Base-by-base conservation (phyloP, 2,797 vertebrate genomes). In the Telmatherina bonti region DNA sequence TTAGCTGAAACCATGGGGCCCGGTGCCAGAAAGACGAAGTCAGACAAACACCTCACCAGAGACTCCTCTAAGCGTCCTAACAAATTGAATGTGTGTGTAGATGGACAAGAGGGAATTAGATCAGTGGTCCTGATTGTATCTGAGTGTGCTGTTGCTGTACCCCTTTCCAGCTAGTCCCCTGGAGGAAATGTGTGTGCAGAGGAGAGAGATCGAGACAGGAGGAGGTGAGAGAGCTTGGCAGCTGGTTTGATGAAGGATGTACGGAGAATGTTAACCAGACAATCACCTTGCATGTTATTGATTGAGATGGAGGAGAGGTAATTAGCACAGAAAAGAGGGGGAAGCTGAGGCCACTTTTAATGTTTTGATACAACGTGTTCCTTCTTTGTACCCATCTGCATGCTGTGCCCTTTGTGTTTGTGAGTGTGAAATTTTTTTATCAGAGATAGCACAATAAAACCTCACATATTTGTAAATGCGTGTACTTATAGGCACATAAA, bases 261-360 rank as follows among this genome's bases (percentile, higher is more conserved):
- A 92, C 92, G 87, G 92, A 93, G 93, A 95, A 94, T 95, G 91
- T 93, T 95, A 95, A 95, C 92, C 93, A 94, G 93, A 93, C 92
- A 94, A 94, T 95, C 93, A 95, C 92, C 92, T 92, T 91, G 91
- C 88, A 76, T 92, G 88, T 90, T 94, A 93, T 93, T 92, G 93
- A 95, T 94, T 94, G 91, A 93, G 93, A 93, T 89, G 88, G 90
- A 88, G 88, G 89, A 85, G 88, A 85, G 89, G 85, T 92, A 94
- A 93, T 95, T 94, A 94, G 92, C 71, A 74, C 79, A 84, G 91
- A 89, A 89, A 90, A 85, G 87, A 88, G 77, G 87, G 88, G 84
- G 86, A 81, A 87, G 86, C 89, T 87, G 84, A 85, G 86, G 89
- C 89, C 89, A 88, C 80, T 91, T 91, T 89, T 72, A 87, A 88